These are phyloP conservation scores for Gouania willdenowi DNA, from an alignment of 2,797 vertebrate species.

Conservation along the genomic window DNA sequence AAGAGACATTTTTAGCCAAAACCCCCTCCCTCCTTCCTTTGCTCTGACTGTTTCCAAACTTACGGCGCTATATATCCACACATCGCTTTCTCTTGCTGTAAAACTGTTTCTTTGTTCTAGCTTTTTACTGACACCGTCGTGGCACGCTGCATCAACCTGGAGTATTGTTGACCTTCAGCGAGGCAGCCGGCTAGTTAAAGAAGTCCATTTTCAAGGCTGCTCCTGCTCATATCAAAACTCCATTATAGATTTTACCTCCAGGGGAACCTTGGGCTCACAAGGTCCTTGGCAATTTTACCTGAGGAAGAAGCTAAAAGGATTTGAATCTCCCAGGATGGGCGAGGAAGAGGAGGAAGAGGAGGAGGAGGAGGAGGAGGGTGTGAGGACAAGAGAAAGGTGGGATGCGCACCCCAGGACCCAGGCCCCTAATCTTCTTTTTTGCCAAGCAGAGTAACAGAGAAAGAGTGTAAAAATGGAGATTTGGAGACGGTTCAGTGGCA, in stretches of 20 bases:
- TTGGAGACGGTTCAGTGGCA: slow-evolving; percentile 84
- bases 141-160: slow-evolving; percentile 71
- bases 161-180: slow-evolving; percentile 72
- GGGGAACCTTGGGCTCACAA: slow-evolving; percentile 75
- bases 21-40: too few species aligned
- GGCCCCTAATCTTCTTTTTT: slow-evolving; percentile 81
- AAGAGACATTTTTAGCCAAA: too few species aligned
- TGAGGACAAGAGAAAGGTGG: slow-evolving; percentile 71
- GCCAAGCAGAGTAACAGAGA: slow-evolving; percentile 88
- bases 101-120: slow-evolving; percentile 73
- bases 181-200: slow-evolving; percentile 76
- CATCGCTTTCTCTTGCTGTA: slow-evolving; percentile 62
- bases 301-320: slow-evolving; percentile 82
- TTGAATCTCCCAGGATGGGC: slow-evolving; percentile 63
- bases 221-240: slow-evolving; percentile 76
- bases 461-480: slow-evolving; percentile 86
- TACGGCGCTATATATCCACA: too few species aligned
- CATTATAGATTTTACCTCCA: slow-evolving; percentile 82
- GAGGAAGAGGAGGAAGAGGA: too few species aligned
- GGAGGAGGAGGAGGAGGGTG: slow-evolving; percentile 43
- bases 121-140: slow-evolving; percentile 66
- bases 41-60: too few species aligned
- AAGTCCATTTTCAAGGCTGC: slow-evolving; percentile 79
- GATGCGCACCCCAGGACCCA: slow-evolving; percentile 80
- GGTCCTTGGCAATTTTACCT: slow-evolving; percentile 81